Conservation (phyloP, 2,113 vertebrate genomes). For the Ictalurus furcatus region DNA sequence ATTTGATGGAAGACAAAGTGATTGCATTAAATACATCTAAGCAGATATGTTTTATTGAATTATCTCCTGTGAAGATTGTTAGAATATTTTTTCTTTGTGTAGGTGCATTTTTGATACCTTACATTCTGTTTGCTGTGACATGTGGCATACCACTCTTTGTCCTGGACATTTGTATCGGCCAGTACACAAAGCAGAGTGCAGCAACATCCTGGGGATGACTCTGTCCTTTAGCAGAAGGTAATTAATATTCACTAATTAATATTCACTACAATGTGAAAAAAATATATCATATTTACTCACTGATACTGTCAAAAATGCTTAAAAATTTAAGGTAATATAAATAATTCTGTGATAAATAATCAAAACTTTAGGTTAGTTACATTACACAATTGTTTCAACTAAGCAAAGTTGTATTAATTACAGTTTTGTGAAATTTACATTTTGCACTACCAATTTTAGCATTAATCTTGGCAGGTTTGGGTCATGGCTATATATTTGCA, state of each 20-base stretch:
- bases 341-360: too few relatives aligned
- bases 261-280: too few relatives aligned
- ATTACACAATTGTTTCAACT: too few relatives aligned
- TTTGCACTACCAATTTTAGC: too few relatives aligned
- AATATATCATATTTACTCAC: too few relatives aligned
- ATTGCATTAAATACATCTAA: neutral
- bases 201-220: conserved; percentile 70
- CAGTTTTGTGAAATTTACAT: too few relatives aligned
- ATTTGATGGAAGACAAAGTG: neutral
- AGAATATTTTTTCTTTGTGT: conserved; percentile 3
- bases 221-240: conserved; percentile 71
- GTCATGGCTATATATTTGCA: conserved; percentile 82
- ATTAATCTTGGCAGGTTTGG: conserved; percentile 75
- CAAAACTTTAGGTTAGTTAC: too few relatives aligned
- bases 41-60: too few relatives aligned
- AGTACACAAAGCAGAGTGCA: conserved; percentile 68
- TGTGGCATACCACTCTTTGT: conserved; percentile 68
- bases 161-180: conserved; percentile 67
- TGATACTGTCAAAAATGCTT: too few relatives aligned
- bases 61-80: too few relatives aligned
- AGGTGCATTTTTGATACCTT: conserved; percentile 73
- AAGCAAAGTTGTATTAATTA: too few relatives aligned
- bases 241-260: neutral
- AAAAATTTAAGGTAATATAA: too few relatives aligned
- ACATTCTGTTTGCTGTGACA: conserved; percentile 68